Conservation (phyloP, 2,797 vertebrate genomes). For the Acanthopagrus latus region DNA sequence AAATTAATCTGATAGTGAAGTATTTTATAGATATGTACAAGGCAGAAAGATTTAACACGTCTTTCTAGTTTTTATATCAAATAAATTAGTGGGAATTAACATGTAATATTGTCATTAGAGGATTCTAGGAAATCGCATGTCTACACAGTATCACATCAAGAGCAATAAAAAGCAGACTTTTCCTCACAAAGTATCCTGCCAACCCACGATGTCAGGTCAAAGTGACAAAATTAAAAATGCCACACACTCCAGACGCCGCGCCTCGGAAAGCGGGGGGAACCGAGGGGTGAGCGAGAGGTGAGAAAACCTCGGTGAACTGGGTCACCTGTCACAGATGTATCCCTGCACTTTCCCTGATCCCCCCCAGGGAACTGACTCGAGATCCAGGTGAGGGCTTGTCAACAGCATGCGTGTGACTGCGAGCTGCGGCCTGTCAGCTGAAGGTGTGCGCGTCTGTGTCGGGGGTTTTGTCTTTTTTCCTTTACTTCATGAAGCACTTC, state of each 20-base stretch:
- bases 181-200: neutral
- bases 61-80: neutral
- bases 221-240: constrained; percentile 51
- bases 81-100: neutral
- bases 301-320: constrained; percentile 70
- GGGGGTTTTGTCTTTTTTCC: constrained; percentile 33
- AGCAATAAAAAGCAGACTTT: neutral
- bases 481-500: constrained; percentile 71
- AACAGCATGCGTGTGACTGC: constrained; percentile 59
- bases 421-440: constrained; percentile 58
- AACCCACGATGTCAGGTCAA: constrained; percentile 2
- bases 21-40: neutral
- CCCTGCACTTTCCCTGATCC: constrained; percentile 54
- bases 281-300: constrained; percentile 67
- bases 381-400: constrained; percentile 76
- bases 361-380: constrained; percentile 63
- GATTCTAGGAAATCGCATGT: neutral
- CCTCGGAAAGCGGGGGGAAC: constrained; percentile 15
- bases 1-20: neutral
- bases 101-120: neutral
- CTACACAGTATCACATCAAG: neutral
- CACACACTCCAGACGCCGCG: constrained; percentile 25
- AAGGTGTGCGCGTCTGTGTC: constrained; percentile 34
- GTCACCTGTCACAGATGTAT: constrained; percentile 71
- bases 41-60: neutral